phyloP scores from a whole-genome alignment of 37 sponge, comb jelly and placozoan genomes.

The Theonella swinhoei region DNA sequence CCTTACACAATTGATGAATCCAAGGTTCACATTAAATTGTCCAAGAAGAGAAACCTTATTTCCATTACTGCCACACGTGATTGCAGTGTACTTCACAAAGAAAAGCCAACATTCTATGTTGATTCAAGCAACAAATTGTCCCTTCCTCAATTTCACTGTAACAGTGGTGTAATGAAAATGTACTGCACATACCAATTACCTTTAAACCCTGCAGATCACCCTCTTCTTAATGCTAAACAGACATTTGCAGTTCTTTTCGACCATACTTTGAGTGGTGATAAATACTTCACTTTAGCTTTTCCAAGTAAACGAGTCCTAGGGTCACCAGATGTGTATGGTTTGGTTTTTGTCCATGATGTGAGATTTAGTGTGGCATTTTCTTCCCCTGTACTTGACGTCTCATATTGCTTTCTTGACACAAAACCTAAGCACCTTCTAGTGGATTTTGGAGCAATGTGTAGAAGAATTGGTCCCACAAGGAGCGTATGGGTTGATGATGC shows the following conservation, averaged over 20 bases:
- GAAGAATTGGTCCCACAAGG: neutral
- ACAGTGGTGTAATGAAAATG: neutral
- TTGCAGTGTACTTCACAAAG: neutral
- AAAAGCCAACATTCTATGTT: neutral
- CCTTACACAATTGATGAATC: conserved; percentile 20
- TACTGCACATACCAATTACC: neutral
- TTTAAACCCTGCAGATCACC: neutral
- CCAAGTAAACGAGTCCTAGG: neutral
- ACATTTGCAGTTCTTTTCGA: neutral
- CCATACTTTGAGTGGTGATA: neutral
- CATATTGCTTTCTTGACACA: conserved; percentile 4
- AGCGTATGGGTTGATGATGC: conserved; percentile 2
- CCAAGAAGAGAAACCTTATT: neutral
- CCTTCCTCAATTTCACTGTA: neutral
- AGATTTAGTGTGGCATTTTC: neutral
- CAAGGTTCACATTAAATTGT: conserved; percentile 1
- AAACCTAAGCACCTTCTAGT: neutral
- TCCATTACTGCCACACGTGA: neutral
- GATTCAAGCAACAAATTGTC: neutral
- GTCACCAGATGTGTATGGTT: neutral
- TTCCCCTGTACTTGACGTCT: conserved; percentile 25
- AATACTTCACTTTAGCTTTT: neutral
- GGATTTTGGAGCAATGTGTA: too few species aligned
- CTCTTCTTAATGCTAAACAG: neutral
- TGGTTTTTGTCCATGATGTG: conserved; percentile 1